Percentiles rank a stretch among this genome's conserved stretches.
phyloP scores from a whole-genome alignment of 2,113 vertebrate species.

The Laticauda colubrina region DNA sequence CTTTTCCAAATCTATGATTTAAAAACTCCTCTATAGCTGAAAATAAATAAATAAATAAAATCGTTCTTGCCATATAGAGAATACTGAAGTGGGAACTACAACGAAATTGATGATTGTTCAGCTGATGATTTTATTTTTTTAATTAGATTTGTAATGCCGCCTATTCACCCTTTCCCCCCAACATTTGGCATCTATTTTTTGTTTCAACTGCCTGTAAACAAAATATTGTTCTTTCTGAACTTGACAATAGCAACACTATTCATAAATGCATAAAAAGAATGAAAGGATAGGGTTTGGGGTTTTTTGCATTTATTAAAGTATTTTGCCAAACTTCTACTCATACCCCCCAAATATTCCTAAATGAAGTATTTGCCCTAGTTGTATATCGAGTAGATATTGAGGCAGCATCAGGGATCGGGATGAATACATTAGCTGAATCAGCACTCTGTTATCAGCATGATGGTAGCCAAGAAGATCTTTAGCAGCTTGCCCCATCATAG shows the following conservation, averaged over 20 bases:
- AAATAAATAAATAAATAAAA: no score
- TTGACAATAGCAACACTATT: background rate
- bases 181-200: background rate
- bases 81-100: no score
- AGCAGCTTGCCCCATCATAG: background rate
- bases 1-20: background rate
- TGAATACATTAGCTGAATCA: conserved; percentile 2
- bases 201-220: background rate
- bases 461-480: background rate
- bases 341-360: background rate
- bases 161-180: background rate
- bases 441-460: background rate
- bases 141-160: no score
- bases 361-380: background rate
- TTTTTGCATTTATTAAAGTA: background rate
- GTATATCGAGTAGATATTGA: background rate
- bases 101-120: background rate
- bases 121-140: background rate
- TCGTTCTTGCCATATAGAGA: no score
- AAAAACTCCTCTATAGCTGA: background rate
- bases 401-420: background rate
- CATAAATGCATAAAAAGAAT: background rate
- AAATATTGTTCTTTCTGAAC: background rate
- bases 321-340: background rate
- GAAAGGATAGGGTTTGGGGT: background rate